phyloP scores from a whole-genome alignment of 2,113 vertebrate genomes.

The Forbesichthys papilliferus region DNA sequence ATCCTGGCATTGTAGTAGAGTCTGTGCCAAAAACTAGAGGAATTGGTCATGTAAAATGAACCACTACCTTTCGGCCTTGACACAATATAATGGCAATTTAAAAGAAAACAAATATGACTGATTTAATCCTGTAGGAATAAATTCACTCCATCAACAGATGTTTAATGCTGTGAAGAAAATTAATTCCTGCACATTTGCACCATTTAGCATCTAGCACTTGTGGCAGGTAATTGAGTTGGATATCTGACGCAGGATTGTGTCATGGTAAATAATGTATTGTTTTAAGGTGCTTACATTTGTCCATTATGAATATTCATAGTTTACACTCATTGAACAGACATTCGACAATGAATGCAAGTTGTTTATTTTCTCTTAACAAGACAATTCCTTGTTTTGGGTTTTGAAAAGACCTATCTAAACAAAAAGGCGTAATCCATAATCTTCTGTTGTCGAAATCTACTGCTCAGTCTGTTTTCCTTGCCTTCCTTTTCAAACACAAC shows the following conservation, averaged over 20 bases:
- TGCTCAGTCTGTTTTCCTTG: constrained; percentile 22
- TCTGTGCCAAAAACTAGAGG: neutral
- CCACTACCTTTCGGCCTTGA: constrained; percentile 33
- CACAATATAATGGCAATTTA: constrained; percentile 27
- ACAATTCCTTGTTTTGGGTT: neutral
- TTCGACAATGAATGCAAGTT: constrained; percentile 33
- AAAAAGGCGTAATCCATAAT: constrained; percentile 1
- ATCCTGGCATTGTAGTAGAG: neutral
- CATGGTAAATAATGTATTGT: constrained; percentile 71
- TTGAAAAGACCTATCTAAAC: neutral
- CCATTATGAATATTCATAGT: constrained; percentile 69
- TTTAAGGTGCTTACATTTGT: constrained; percentile 32
- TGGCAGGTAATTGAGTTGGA: constrained; percentile 71
- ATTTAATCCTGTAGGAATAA: constrained; percentile 50
- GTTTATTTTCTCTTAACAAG: constrained; percentile 14
- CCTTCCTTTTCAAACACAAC: constrained; percentile 15
- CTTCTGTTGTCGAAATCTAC: neutral
- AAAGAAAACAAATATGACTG: constrained; percentile 57
- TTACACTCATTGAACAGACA: constrained; percentile 43
- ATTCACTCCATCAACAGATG: constrained; percentile 73
- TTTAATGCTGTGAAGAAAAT: constrained; percentile 63
- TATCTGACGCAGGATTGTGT: constrained; percentile 51
- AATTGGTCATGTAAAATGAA: neutral
- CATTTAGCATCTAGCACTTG: constrained; percentile 69
- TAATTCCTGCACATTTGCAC: constrained; percentile 58